phyloP scores from a whole-genome alignment of 2,113 vertebrate genomes.

The Ophiodon elongatus region DNA sequence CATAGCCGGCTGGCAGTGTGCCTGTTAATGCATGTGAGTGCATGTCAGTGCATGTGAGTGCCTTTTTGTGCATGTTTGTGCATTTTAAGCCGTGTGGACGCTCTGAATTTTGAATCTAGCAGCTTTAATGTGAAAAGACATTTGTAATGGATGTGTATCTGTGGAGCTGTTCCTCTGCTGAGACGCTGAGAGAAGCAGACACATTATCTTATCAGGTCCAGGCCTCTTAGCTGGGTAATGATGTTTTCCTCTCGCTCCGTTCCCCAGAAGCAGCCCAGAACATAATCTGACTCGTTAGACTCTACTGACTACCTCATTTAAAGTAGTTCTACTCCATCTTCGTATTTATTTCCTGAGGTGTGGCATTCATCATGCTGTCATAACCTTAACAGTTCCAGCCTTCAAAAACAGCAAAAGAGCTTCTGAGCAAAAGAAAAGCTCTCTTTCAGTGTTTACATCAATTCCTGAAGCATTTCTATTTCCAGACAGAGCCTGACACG shows the following conservation, averaged over 20 bases:
- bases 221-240: background rate
- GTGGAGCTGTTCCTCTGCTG: background rate
- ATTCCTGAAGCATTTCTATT: conserved; percentile 14
- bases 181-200: conserved; percentile 20
- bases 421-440: conserved; percentile 6
- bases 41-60: too few species aligned
- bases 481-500: background rate
- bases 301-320: background rate
- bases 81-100: too few species aligned
- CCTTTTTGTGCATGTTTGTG: too few species aligned
- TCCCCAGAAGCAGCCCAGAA: conserved; percentile 3
- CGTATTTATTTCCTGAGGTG: conserved; percentile 30
- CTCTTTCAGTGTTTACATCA: background rate
- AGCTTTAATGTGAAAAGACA: background rate
- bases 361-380: conserved; percentile 11
- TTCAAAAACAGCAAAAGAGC: background rate
- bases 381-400: conserved; percentile 1
- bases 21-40: too few species aligned
- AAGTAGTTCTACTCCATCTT: conserved; percentile 14
- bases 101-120: too few species aligned
- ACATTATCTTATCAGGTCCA: conserved; percentile 9
- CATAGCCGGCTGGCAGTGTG: too few species aligned
- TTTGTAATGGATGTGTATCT: background rate
- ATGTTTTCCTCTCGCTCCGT: background rate
- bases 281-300: conserved; percentile 39